Evolutionary conservation across 2,113 vertebrate species (phyloP).

Genomic region (Sminthopsis crassicaudata): DNA sequence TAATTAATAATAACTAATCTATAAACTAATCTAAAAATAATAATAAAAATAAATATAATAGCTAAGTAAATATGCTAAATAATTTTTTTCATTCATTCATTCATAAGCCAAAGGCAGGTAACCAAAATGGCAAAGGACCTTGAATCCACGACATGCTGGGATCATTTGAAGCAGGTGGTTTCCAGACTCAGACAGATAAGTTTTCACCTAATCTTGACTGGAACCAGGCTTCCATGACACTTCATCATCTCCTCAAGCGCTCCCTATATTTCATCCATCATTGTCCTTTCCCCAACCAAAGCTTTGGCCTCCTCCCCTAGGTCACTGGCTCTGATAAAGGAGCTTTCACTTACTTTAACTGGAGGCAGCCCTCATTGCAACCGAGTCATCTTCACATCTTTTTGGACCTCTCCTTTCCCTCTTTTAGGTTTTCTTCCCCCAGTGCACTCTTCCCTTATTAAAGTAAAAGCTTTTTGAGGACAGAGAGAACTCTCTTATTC

Average conservation of each 20-base stretch:
- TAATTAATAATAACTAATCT: too few relatives aligned
- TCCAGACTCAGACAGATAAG: not conserved
- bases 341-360: not conserved
- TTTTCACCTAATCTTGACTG: not conserved
- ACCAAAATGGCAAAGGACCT: not conserved
- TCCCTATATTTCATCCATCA: not conserved
- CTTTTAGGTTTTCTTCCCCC: not conserved
- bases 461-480: not conserved
- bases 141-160: not conserved
- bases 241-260: too few relatives aligned
- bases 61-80: not conserved
- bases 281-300: not conserved
- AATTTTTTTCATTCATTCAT: not conserved
- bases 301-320: not conserved
- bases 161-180: not conserved
- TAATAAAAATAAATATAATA: too few relatives aligned
- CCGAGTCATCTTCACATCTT: not conserved
- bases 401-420: not conserved
- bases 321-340: not conserved
- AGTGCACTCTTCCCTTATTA: not conserved
- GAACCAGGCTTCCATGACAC: not conserved
- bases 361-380: not conserved
- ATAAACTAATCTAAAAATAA: too few relatives aligned
- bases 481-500: not conserved
- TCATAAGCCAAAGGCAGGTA: not conserved